phyloP scores from a whole-genome alignment of 2,888 invertebrate species.

The Eupithecia vulgata region DNA sequence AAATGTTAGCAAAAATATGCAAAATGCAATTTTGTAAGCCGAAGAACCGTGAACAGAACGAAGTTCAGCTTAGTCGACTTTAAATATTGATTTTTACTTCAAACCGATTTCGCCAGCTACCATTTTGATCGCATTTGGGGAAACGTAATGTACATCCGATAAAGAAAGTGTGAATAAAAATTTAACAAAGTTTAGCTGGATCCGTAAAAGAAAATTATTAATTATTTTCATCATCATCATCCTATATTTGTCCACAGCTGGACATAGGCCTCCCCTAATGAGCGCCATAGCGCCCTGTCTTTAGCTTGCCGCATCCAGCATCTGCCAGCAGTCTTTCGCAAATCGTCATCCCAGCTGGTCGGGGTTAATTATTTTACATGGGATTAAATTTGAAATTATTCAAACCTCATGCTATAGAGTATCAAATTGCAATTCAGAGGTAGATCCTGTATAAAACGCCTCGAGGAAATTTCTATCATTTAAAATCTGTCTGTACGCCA shows the following conservation, averaged over 20 bases:
- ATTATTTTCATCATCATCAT: too few species aligned
- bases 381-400: neutral
- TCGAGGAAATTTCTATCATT: conserved; percentile 22
- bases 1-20: too few species aligned
- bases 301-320: too few species aligned
- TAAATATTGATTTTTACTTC: neutral
- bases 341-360: too few species aligned
- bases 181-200: neutral
- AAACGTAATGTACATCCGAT: neutral
- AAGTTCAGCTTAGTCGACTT: neutral
- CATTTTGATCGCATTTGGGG: neutral
- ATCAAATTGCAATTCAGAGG: conserved; percentile 15
- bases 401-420: neutral
- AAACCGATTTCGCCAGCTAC: neutral
- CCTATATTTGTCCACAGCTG: too few species aligned
- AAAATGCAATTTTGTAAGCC: too few species aligned
- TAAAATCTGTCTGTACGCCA: conserved; percentile 23
- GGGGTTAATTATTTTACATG: neutral
- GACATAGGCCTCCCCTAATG: too few species aligned
- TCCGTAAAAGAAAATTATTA: too few species aligned
- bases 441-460: conserved; percentile 11
- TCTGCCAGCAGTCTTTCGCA: too few species aligned
- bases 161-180: neutral
- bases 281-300: too few species aligned
- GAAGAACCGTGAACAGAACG: too few species aligned